These are phyloP conservation scores for Aporophyla nigra DNA, from an alignment of 2,888 invertebrate species.

Conservation along the genomic window DNA sequence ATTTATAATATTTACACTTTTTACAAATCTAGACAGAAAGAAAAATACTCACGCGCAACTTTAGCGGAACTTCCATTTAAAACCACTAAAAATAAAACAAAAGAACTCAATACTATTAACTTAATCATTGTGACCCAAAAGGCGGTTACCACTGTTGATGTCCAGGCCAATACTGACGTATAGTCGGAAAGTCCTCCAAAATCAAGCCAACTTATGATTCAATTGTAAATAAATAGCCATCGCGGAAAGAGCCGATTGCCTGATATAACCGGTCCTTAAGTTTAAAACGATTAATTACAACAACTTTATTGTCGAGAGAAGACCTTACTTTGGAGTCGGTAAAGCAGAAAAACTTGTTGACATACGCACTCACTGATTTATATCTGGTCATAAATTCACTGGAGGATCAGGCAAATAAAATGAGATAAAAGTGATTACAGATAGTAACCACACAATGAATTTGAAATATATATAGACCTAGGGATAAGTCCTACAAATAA, in stretches of 20 bases:
- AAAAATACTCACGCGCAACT: slow-evolving; percentile 70
- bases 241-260: slow-evolving; percentile 36
- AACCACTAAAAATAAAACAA: slow-evolving; percentile 43
- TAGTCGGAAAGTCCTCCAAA: slow-evolving; percentile 29
- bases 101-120: slow-evolving; percentile 46
- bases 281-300: slow-evolving; percentile 7
- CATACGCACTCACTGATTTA: not conserved
- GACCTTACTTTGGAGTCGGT: not conserved
- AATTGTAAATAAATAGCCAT: slow-evolving; percentile 42
- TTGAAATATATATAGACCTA: not conserved
- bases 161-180: slow-evolving; percentile 67
- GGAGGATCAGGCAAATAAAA: not conserved
- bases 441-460: not conserved
- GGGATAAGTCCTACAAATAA: not conserved
- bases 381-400: not conserved
- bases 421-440: not conserved
- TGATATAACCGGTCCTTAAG: slow-evolving; percentile 51
- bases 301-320: not conserved
- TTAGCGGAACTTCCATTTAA: slow-evolving; percentile 61
- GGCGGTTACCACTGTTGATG: slow-evolving; percentile 60
- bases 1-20: too few species aligned
- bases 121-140: slow-evolving; percentile 63
- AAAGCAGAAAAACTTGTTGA: not conserved
- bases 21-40: not conserved
- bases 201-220: slow-evolving; percentile 40